Percentiles rank a stretch among this genome's conserved stretches.
Evolutionary conservation across 2,888 invertebrate species (phyloP).

Genomic region (Polydrusus cervinus): DNA sequence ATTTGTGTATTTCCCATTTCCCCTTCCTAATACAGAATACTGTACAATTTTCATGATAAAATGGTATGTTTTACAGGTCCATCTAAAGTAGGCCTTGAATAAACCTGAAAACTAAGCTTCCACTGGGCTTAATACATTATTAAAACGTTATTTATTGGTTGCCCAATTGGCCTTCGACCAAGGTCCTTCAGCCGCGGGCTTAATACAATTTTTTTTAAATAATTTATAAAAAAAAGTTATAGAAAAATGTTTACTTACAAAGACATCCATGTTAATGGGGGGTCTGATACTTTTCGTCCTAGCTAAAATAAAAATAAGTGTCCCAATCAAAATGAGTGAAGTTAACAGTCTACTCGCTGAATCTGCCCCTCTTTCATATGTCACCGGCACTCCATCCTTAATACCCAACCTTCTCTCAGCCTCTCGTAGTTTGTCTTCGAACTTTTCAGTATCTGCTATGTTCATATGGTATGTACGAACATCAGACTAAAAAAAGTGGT

Average conservation of each 20-base stretch:
- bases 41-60: no score
- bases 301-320: conserved; percentile 80
- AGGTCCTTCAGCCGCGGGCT: no score
- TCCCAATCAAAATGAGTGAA: conserved; percentile 79
- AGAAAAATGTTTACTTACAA: conserved; percentile 74
- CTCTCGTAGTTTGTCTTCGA: conserved; percentile 92
- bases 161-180: no score
- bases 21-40: no score
- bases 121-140: no score
- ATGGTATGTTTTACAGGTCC: no score
- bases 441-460: conserved; percentile 86
- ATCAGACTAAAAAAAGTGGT: conserved; percentile 70
- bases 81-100: no score
- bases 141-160: no score
- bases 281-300: conserved; percentile 79
- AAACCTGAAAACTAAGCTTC: no score
- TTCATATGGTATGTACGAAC: conserved; percentile 87
- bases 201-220: no score
- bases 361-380: conserved; percentile 87
- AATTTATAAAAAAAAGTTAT: background rate
- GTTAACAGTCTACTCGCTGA: conserved; percentile 82
- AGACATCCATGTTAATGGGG: conserved; percentile 84
- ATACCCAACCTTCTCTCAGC: conserved; percentile 89
- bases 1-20: no score
- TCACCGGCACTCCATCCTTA: conserved; percentile 86